phyloP scores from a whole-genome alignment of 2,113 vertebrate species.

The Acrocephalus kingi region DNA sequence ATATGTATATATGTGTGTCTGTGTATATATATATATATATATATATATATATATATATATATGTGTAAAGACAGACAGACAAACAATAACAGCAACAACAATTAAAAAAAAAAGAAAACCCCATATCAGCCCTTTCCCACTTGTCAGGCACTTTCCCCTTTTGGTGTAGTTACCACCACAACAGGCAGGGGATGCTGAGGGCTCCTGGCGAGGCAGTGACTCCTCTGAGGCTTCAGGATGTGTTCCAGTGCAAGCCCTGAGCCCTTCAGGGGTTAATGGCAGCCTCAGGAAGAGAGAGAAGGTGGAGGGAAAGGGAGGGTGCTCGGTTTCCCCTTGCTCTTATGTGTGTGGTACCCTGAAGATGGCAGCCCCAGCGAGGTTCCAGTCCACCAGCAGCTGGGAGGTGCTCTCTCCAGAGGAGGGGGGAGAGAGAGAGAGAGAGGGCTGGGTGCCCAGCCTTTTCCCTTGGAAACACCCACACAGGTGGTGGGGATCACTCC shows the following conservation, averaged over 20 bases:
- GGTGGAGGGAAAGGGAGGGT: not conserved
- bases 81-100: not conserved
- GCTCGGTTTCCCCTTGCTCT: rapidly evolving
- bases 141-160: not conserved
- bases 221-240: rapidly evolving
- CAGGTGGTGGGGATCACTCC: not conserved
- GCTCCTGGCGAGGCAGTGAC: not conserved
- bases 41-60: too few relatives aligned
- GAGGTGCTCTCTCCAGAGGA: not conserved
- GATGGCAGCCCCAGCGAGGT: not conserved
- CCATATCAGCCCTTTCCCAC: not conserved
- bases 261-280: not conserved
- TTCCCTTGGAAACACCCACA: not conserved
- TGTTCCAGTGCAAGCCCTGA: not conserved
- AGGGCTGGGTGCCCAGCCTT: rapidly evolving
- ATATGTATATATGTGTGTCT: too few relatives aligned
- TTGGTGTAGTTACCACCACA: too few relatives aligned
- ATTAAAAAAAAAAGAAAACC: not conserved
- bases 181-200: not conserved
- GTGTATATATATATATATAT: not conserved
- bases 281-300: too few relatives aligned
- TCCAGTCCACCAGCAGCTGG: not conserved
- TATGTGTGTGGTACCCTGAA: too few relatives aligned
- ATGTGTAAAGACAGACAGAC: not conserved
- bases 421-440: not conserved